Evolutionary conservation across 2,113 vertebrate genomes (phyloP).

Genomic region (Callipepla californica): DNA sequence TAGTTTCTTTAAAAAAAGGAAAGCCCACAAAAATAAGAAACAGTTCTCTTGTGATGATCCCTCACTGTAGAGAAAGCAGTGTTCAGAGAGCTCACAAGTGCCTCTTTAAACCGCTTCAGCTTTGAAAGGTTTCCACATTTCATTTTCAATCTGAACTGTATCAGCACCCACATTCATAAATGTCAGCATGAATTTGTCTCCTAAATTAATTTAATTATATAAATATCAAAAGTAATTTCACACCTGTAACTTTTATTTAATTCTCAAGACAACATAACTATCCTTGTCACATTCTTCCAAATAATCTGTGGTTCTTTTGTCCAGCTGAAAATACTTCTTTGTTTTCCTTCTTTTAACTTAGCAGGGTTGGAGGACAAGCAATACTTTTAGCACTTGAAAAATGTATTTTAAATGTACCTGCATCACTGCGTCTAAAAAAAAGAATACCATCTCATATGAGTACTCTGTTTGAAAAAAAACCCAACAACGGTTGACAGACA

Average conservation of each 20-base stretch:
- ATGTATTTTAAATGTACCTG: not conserved
- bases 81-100: not conserved
- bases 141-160: constrained; percentile 13
- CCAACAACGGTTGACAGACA: not conserved
- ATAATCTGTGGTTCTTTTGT: not conserved
- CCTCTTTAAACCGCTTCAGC: not conserved
- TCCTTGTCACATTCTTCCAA: not conserved
- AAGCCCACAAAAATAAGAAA: not conserved
- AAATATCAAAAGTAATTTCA: constrained; percentile 61
- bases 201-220: constrained; percentile 60
- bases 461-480: not conserved
- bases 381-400: not conserved
- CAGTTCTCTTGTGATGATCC: not conserved
- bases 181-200: constrained; percentile 23
- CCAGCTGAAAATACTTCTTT: not conserved
- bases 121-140: constrained; percentile 13
- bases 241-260: constrained; percentile 15
- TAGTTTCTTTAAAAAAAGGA: not conserved
- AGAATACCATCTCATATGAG: not conserved
- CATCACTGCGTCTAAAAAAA: not conserved
- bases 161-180: constrained; percentile 14
- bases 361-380: not conserved
- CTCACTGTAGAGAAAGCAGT: not conserved
- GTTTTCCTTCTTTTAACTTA: not conserved
- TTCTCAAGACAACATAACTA: not conserved